A percentile compares a stretch with the other conserved stretches of the same genome.
Evolutionary conservation across 2,113 vertebrate species (phyloP).

Genomic region (Mungos mungo): DNA sequence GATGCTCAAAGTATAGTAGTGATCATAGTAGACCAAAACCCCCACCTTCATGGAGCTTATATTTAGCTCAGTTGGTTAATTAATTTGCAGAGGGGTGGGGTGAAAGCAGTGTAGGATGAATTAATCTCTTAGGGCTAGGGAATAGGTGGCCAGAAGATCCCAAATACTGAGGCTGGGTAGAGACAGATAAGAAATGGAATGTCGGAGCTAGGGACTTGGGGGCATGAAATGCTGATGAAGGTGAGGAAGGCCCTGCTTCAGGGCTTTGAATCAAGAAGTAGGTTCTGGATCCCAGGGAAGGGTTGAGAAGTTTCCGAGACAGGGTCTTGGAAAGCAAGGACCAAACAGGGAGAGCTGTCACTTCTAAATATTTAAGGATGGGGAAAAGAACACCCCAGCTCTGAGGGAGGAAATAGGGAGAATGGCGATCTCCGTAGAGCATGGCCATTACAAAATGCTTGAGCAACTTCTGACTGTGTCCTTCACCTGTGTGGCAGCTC

Average conservation of each 20-base stretch:
- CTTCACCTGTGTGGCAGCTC: background rate
- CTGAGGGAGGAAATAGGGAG: background rate
- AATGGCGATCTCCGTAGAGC: background rate
- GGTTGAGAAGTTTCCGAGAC: background rate
- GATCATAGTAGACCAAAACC: background rate
- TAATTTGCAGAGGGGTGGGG: background rate
- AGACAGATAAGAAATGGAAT: background rate
- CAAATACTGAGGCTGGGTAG: background rate
- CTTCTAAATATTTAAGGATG: background rate
- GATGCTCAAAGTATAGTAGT: background rate
- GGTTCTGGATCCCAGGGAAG: background rate
- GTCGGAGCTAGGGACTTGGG: background rate
- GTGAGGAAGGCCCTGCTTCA: background rate
- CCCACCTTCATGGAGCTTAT: background rate
- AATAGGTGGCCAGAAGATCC: background rate
- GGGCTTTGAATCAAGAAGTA: background rate
- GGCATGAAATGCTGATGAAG: background rate
- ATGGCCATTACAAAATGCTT: background rate
- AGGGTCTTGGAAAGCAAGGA: background rate
- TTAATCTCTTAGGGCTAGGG: background rate
- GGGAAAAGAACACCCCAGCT: background rate
- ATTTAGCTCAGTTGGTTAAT: background rate
- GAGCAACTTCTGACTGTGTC: background rate
- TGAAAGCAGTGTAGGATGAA: background rate
- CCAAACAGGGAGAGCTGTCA: background rate